These are phyloP conservation scores for Hypselothyrea guttata DNA, from an alignment of 2,888 invertebrate genomes.

Conservation along the genomic window DNA sequence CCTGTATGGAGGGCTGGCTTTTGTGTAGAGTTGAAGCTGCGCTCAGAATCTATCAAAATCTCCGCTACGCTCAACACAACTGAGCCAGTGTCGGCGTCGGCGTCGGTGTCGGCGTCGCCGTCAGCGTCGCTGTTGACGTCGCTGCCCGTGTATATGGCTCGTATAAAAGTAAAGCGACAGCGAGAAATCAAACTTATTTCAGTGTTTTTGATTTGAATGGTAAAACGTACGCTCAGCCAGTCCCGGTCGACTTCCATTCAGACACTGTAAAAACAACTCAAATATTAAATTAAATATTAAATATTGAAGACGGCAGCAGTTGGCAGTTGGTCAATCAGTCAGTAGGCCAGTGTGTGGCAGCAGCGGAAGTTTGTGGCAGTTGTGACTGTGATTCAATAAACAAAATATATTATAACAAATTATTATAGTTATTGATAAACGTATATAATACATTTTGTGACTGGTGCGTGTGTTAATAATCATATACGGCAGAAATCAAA, in stretches of 20 bases:
- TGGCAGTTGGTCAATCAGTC: conserved; percentile 33
- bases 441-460: conserved; percentile 24
- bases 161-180: conserved; percentile 82
- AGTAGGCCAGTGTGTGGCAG: conserved; percentile 19
- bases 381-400: conserved; percentile 29
- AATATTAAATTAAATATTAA: conserved; percentile 1
- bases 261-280: too few relatives aligned
- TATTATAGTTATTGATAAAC: conserved; percentile 13
- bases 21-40: conserved; percentile 43
- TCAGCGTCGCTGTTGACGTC: conserved; percentile 22
- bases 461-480: conserved; percentile 38
- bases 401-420: conserved; percentile 4
- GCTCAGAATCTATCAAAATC: conserved; percentile 72
- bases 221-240: conserved; percentile 71
- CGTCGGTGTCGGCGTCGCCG: too few relatives aligned
- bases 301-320: conserved; percentile 19
- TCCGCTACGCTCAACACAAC: conserved; percentile 57
- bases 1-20: conserved; percentile 43
- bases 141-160: conserved; percentile 40
- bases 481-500: too few relatives aligned
- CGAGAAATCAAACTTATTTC: conserved; percentile 82
- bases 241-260: conserved; percentile 60
- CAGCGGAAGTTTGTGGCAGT: conserved; percentile 24
- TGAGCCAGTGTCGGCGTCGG: conserved; percentile 21
- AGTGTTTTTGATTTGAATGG: conserved; percentile 81